Evolutionary conservation across 2,797 vertebrate genomes (phyloP), one percentile per base, ranked within the genome.

Genomic region (Lacerta viridis): DNA sequence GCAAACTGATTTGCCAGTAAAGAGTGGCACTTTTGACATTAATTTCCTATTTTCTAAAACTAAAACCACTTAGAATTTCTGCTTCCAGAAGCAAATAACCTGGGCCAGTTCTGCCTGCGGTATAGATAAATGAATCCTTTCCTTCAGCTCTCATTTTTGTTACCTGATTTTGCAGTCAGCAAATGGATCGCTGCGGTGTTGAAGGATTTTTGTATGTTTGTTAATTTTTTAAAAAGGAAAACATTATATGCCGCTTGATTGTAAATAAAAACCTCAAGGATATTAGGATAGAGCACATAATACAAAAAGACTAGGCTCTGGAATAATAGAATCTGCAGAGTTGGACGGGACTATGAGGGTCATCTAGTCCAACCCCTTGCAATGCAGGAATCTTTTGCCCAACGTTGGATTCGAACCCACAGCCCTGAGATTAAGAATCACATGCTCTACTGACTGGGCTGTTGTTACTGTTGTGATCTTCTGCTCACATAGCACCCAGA

Each of bases 61-160:
- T 27, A 29, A n/a, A 50, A 17, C 1, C 6, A 10, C 7, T 66
- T 74, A 29, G 41, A 10, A 85, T 85, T 89, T 80, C 23, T 72
- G 74, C 61, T 69, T 9, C n/a, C 5, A 39, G 59, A 27, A 33
- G 15, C 43, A 78, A 39, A 68, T 80, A 50, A n/a, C 79, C 33
- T 41, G 27, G 23, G 5, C 17, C 7, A 4, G 27, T 25, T 9
- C 27, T 36, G 23, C 15, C 43, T 25, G 68, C 15, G 11, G 33
- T 18, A 36, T 59, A 90, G 71, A 87, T 85, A 84, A 87, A 84
- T 59, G 85, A 36, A 80, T 92, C 88, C 2, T 90, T 94, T 43
- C 59, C 90, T 80, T 85, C 86, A 3, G 88, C 80, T 1, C 5
- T 61, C 7, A 25, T 23, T 86, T 68, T 33, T 80, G 77, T 87